These are phyloP conservation scores for Drosophila tani DNA, from an alignment of 1,140 invertebrate genomes.

Conservation along the genomic window DNA sequence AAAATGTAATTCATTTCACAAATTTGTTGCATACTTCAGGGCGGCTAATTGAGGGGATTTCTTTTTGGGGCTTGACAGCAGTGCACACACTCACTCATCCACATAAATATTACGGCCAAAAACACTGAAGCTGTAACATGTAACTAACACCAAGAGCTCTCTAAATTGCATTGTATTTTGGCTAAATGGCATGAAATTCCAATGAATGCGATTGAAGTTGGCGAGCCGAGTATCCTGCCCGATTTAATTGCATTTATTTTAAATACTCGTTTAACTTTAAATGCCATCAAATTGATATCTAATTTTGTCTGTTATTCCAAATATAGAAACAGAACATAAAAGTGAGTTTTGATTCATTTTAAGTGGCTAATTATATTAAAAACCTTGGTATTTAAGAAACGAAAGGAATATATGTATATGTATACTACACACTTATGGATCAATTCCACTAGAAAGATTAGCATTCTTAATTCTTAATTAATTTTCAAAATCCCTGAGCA, in stretches of 20 bases:
- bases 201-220: neutral
- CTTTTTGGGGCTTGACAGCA: neutral
- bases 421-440: too few species aligned
- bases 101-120: conserved; percentile 26
- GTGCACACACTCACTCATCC: conserved; percentile 12
- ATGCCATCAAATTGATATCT: too few species aligned
- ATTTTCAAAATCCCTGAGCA: neutral
- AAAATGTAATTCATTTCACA: conserved; percentile 45
- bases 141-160: conserved; percentile 33
- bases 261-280: too few species aligned
- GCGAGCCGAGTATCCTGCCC: neutral
- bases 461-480: neutral
- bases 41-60: conserved; percentile 8
- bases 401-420: neutral
- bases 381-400: too few species aligned
- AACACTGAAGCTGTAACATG: conserved; percentile 17
- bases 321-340: too few species aligned
- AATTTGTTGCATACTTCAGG: conserved; percentile 20
- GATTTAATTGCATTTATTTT: neutral
- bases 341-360: too few species aligned
- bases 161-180: conserved; percentile 17
- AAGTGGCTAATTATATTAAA: neutral
- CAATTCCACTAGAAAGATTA: too few species aligned
- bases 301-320: too few species aligned
- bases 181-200: conserved; percentile 7